Evolutionary conservation across 2,888 invertebrate genomes (phyloP), one percentile per base, ranked within the genome.

Genomic region (Chelonus formosanus): DNA sequence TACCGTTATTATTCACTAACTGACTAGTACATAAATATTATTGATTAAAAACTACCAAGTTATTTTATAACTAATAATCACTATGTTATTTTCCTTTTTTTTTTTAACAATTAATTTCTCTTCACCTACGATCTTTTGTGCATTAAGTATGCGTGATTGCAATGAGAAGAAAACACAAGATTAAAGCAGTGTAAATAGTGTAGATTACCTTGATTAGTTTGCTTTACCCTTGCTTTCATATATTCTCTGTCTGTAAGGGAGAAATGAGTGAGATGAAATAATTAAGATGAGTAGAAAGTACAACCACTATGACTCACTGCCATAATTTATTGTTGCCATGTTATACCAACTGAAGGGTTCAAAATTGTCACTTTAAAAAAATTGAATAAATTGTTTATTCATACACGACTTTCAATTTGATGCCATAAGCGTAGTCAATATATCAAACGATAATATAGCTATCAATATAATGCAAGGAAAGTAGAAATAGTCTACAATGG

Each of bases 151-250:
- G 60, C 64, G 53, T 57, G 50, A 63, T 62, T 63, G 57, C 47
- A 52, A 50, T 45, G 57, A 54, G 52, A 61, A 60, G 61, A 40
- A 66, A 69, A 58, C 57, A 50, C 55, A 63, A 61, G 68, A 65
- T 31, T 67, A 72, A 72, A 72, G 71, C 69, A 68, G 71, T 72
- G 73, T 70, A 73, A 73, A 73, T 73, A 73, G 73, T 73, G 72
- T 73, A 72, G 73, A 72, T 72, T 73, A 73, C 72, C 73, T 73
- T 73, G 73, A 73, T 73, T 73, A 73, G 73, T 73, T 73, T 72
- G 73, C 72, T 69, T 71, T 73, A 70, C 68, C 72, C 72, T 68
- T 70, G 69, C 72, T 70, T 68, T 65, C 48, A 54, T 67, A 64
- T 66, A 67, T 67, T 68, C 71, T 71, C 71, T 73, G 71, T 73